These are phyloP conservation scores for Anoura caudifer DNA, from an alignment of 2,113 vertebrate genomes.

Conservation along the genomic window DNA sequence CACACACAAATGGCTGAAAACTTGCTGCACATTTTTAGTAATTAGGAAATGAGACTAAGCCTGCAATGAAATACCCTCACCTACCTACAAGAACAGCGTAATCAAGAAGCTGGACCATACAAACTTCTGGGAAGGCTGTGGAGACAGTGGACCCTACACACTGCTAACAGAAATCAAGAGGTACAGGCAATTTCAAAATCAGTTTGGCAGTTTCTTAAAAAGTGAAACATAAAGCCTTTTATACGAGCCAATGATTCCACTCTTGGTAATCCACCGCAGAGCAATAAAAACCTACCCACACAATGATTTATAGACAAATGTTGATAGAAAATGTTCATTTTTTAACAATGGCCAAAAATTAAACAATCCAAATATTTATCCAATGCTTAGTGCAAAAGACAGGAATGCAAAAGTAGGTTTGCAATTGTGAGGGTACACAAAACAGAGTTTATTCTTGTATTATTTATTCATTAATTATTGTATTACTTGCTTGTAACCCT, in stretches of 20 bases:
- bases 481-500: too few species aligned
- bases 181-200: background rate
- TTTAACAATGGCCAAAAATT: background rate
- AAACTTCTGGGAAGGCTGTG: background rate
- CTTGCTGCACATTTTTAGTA: background rate
- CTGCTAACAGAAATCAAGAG: background rate
- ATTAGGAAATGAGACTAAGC: background rate
- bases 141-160: background rate
- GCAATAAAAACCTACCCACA: background rate
- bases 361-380: constrained; percentile 12
- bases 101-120: background rate
- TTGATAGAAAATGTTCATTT: background rate
- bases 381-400: background rate
- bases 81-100: background rate
- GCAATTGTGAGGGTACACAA: too few species aligned
- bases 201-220: background rate
- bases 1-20: background rate
- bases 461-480: too few species aligned
- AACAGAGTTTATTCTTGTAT: too few species aligned
- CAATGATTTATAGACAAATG: background rate
- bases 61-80: background rate
- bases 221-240: background rate
- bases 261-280: background rate
- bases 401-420: background rate
- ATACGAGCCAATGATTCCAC: background rate